Evolutionary conservation across 1,140 invertebrate genomes (phyloP).

Genomic region (Bombus huntii): DNA sequence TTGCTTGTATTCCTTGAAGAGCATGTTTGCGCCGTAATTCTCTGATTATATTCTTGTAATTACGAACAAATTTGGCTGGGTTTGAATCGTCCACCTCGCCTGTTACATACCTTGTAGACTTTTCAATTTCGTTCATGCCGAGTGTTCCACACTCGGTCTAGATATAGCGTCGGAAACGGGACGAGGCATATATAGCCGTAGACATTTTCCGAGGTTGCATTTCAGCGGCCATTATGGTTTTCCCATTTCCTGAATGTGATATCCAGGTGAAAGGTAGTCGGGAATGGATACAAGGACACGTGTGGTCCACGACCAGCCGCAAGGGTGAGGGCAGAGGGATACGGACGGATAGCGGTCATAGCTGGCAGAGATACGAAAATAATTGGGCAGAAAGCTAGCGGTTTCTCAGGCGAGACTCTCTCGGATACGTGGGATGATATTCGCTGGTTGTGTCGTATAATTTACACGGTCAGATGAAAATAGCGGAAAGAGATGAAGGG

Average conservation of each 20-base stretch:
- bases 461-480: neutral
- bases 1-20: neutral
- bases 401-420: neutral
- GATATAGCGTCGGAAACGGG: neutral
- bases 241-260: slow-evolving; percentile 51
- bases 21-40: neutral
- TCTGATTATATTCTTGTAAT: neutral
- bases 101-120: slow-evolving; percentile 54
- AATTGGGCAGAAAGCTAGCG: slow-evolving; percentile 15
- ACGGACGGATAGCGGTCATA: neutral
- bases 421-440: neutral
- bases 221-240: slow-evolving; percentile 57
- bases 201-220: slow-evolving; percentile 57
- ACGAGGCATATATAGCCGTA: slow-evolving; percentile 33
- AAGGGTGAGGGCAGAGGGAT: neutral
- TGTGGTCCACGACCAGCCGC: neutral
- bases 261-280: slow-evolving; percentile 35
- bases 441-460: neutral
- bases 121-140: slow-evolving; percentile 58
- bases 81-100: slow-evolving; percentile 13
- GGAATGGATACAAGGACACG: slow-evolving; percentile 7
- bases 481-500: neutral
- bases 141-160: neutral
- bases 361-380: slow-evolving; percentile 20
- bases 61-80: neutral